phyloP scores from a whole-genome alignment of 1,140 invertebrate genomes.

The Marisa cornuarietis region DNA sequence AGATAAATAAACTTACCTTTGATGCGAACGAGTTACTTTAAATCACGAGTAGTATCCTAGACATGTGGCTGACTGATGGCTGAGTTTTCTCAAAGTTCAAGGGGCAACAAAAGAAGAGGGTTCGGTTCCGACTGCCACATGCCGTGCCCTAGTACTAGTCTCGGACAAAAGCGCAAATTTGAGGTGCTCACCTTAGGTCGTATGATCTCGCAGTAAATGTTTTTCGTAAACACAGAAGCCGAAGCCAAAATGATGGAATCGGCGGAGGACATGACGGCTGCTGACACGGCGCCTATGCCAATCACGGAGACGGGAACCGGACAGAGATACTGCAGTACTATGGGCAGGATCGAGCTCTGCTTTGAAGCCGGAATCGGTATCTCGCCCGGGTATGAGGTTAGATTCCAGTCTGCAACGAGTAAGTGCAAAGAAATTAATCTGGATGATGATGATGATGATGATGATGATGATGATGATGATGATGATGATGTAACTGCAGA shows the following conservation, averaged over 20 bases:
- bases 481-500: too few species aligned
- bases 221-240: constrained; percentile 96
- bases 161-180: too few species aligned
- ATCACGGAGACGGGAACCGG: constrained; percentile 93
- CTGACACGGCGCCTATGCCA: constrained; percentile 96
- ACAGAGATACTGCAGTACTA: constrained; percentile 95
- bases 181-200: constrained; percentile 76
- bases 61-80: too few species aligned
- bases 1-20: too few species aligned
- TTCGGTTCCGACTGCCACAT: too few species aligned
- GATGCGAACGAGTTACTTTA: too few species aligned
- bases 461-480: too few species aligned
- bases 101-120: too few species aligned
- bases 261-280: constrained; percentile 97
- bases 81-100: too few species aligned
- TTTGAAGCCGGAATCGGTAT: constrained; percentile 73
- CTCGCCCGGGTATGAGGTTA: constrained; percentile 81
- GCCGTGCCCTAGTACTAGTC: background rate
- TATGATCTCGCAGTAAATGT: constrained; percentile 96
- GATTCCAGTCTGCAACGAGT: constrained; percentile 84
- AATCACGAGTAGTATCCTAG: too few species aligned
- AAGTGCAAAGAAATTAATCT: constrained; percentile 10
- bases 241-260: constrained; percentile 95
- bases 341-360: constrained; percentile 89
- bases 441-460: too few species aligned